Evolutionary conservation across 2,888 invertebrate genomes (phyloP).

Genomic region (Embidobia sp.): DNA sequence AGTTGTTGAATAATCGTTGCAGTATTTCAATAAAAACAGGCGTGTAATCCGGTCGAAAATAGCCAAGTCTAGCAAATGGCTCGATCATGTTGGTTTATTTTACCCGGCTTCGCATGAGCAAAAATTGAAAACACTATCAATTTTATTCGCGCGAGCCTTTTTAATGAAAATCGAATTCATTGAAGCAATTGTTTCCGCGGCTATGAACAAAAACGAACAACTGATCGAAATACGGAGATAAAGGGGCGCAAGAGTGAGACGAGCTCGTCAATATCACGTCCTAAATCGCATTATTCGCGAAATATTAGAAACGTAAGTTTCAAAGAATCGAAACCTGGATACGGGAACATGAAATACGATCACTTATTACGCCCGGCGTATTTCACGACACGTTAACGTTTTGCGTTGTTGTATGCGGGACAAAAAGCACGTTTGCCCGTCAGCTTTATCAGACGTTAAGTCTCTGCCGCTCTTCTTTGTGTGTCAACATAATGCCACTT

Average conservation of each 20-base stretch:
- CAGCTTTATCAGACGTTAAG: constrained; percentile 75
- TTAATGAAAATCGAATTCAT: constrained; percentile 46
- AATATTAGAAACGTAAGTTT: no score
- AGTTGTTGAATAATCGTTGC: no score
- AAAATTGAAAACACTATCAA: constrained; percentile 34
- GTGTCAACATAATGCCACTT: constrained; percentile 76
- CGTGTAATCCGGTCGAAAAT: no score
- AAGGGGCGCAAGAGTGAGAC: no score
- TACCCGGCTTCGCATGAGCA: not conserved
- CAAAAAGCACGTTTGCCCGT: constrained; percentile 75
- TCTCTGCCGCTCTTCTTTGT: constrained; percentile 70
- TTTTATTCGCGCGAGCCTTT: constrained; percentile 18
- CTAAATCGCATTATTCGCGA: no score
- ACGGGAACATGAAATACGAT: no score
- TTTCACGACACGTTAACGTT: constrained; percentile 74
- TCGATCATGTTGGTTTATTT: constrained; percentile 27
- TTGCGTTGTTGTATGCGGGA: constrained; percentile 67
- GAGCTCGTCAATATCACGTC: no score
- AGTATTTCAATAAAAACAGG: no score
- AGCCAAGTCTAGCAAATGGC: no score
- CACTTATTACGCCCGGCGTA: constrained; percentile 69
- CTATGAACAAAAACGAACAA: constrained; percentile 33
- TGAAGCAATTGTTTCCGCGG: constrained; percentile 22
- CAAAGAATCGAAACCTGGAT: no score
- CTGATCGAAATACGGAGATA: constrained; percentile 3